These are phyloP conservation scores for Liposcelis brunnea DNA, from an alignment of 2,888 invertebrate species.

Conservation along the genomic window DNA sequence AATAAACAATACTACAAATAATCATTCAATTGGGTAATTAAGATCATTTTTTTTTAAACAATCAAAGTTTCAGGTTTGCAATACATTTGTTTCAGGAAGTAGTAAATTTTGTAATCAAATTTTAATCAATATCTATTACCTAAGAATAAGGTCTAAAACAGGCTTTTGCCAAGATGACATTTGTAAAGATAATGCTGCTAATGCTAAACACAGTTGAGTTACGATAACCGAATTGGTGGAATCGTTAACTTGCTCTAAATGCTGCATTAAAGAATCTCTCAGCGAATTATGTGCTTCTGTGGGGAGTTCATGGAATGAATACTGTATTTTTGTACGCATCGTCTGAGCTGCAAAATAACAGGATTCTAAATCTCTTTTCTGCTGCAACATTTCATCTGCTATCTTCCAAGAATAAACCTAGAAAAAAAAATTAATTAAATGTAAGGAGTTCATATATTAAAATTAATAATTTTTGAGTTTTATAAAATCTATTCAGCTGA, in stretches of 20 bases:
- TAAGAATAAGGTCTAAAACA: constrained; percentile 57
- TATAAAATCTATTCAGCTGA: neutral
- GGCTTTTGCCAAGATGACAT: constrained; percentile 89
- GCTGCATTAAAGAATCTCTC: constrained; percentile 76
- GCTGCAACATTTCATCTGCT: constrained; percentile 80
- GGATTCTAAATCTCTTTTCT: constrained; percentile 74
- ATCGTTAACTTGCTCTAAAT: constrained; percentile 62
- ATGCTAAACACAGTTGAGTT: constrained; percentile 77
- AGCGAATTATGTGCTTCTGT: constrained; percentile 65
- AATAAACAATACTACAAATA: no score
- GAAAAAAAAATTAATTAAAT: constrained; percentile 21
- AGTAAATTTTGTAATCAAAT: no score
- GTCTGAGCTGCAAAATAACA: constrained; percentile 98
- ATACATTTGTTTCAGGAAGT: no score
- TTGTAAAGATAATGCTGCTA: constrained; percentile 85
- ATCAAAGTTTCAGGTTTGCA: no score
- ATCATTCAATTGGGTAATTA: no score
- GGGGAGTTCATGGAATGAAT: constrained; percentile 82
- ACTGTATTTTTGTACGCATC: constrained; percentile 87
- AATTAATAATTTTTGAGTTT: constrained; percentile 12
- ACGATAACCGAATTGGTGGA: constrained; percentile 70
- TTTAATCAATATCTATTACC: no score
- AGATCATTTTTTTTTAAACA: no score
- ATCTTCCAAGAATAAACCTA: constrained; percentile 96
- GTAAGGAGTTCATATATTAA: no score